Percentiles rank a stretch among this genome's conserved stretches.
Evolutionary conservation across 2,888 invertebrate species (phyloP).

Genomic region (Napeogenes inachia): DNA sequence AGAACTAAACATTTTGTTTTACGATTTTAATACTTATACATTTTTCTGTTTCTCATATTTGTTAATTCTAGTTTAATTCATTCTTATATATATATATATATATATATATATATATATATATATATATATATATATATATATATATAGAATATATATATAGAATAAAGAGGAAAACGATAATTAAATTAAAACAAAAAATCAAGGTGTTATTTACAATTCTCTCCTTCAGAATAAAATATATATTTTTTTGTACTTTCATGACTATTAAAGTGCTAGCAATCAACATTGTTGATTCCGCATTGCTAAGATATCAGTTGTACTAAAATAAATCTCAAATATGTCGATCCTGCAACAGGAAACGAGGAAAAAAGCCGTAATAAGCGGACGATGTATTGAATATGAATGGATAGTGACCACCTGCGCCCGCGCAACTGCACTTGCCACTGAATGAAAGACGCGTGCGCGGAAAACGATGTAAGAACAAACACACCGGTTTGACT

Average conservation of each 20-base stretch:
- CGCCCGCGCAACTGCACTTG: slow-evolving; percentile 37
- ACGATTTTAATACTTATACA: too few species aligned
- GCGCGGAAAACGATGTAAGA: slow-evolving; percentile 32
- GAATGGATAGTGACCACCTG: slow-evolving; percentile 39
- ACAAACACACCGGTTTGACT: slow-evolving; percentile 21
- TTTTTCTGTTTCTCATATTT: too few species aligned
- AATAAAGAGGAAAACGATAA: too few species aligned
- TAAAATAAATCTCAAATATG: slow-evolving; percentile 35
- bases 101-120: too few species aligned
- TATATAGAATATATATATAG: too few species aligned
- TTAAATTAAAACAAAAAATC: too few species aligned
- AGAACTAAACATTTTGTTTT: too few species aligned
- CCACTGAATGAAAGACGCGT: slow-evolving; percentile 32
- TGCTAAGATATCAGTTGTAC: slow-evolving; percentile 22
- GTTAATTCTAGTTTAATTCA: too few species aligned
- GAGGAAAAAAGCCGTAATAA: slow-evolving; percentile 39
- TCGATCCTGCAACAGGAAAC: slow-evolving; percentile 38
- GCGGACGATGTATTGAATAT: slow-evolving; percentile 39
- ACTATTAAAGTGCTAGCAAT: slow-evolving; percentile 3
- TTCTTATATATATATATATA: too few species aligned
- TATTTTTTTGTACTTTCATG: not conserved
- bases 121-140: too few species aligned
- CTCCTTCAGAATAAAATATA: not conserved
- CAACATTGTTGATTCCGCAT: slow-evolving; percentile 26
- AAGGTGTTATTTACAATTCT: too few species aligned